Evolutionary conservation across 2,888 invertebrate genomes (phyloP).

Genomic region (Dorcus hopei): DNA sequence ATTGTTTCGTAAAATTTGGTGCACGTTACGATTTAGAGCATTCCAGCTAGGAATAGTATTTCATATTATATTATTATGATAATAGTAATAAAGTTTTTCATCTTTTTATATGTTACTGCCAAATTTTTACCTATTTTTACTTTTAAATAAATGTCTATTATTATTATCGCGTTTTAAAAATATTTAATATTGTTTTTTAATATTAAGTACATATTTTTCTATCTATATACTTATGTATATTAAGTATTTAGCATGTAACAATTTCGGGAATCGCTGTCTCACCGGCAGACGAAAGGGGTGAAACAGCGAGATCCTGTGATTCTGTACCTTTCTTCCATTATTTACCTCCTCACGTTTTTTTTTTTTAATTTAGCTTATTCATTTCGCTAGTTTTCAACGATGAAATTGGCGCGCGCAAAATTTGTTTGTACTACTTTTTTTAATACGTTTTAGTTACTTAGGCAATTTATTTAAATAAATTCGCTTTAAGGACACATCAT

Average conservation of each 20-base stretch:
- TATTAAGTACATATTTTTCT: slow-evolving; percentile 30
- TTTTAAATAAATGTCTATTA: slow-evolving; percentile 32
- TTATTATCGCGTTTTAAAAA: slow-evolving; percentile 25
- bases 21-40: slow-evolving; percentile 39
- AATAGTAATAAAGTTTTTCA: slow-evolving; percentile 14
- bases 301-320: slow-evolving; percentile 23
- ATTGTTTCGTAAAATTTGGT: slow-evolving; percentile 28
- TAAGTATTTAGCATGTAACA: slow-evolving; percentile 16
- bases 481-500: slow-evolving; percentile 42
- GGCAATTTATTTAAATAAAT: slow-evolving; percentile 48
- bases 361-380: background rate
- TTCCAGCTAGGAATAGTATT: slow-evolving; percentile 41
- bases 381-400: too few relatives aligned
- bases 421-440: slow-evolving; percentile 18
- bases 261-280: too few relatives aligned
- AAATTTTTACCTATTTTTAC: slow-evolving; percentile 44
- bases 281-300: slow-evolving; percentile 1
- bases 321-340: slow-evolving; percentile 26
- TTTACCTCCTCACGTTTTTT: slow-evolving; percentile 13
- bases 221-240: slow-evolving; percentile 22
- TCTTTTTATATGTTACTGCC: slow-evolving; percentile 44
- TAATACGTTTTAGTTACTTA: slow-evolving; percentile 40
- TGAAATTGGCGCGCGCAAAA: slow-evolving; percentile 4
- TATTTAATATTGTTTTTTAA: slow-evolving; percentile 43
- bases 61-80: slow-evolving; percentile 21